phyloP scores from a whole-genome alignment of 2,888 invertebrate species.

The Exocentrus adspersus region DNA sequence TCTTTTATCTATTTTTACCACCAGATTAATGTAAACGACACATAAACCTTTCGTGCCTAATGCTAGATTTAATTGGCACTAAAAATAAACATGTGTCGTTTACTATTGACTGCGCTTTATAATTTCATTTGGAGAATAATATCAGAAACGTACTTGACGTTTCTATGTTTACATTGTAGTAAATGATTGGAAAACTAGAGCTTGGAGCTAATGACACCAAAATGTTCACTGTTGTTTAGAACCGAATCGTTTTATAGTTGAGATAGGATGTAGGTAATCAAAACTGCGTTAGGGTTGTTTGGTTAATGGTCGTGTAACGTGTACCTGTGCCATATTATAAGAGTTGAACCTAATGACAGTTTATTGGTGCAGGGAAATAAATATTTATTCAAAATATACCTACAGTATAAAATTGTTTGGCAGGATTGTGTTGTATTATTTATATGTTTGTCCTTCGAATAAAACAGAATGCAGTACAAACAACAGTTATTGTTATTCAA shows the following conservation, averaged over 20 bases:
- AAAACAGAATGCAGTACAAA: no score
- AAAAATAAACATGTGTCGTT: not conserved
- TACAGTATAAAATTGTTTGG: no score
- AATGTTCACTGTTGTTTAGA: not conserved
- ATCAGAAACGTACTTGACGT: not conserved
- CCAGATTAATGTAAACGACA: not conserved
- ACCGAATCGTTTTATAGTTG: not conserved
- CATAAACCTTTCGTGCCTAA: not conserved
- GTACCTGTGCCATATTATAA: no score
- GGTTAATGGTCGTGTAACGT: not conserved
- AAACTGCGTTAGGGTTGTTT: not conserved
- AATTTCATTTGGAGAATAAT: not conserved
- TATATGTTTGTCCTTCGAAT: no score
- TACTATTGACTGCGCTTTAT: not conserved
- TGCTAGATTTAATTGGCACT: conserved; percentile 7
- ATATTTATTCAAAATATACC: no score
- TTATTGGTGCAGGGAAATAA: no score
- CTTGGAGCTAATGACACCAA: not conserved
- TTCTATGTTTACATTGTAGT: conserved; percentile 14
- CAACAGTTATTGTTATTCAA: no score
- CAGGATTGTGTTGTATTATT: no score
- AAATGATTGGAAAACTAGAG: conserved; percentile 6
- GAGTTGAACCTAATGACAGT: no score
- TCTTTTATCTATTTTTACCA: not conserved
- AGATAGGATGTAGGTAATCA: not conserved